These are phyloP conservation scores for Epizoanthus illoricatus DNA, from an alignment of 92 coral and sea anemone genomes.

Conservation along the genomic window DNA sequence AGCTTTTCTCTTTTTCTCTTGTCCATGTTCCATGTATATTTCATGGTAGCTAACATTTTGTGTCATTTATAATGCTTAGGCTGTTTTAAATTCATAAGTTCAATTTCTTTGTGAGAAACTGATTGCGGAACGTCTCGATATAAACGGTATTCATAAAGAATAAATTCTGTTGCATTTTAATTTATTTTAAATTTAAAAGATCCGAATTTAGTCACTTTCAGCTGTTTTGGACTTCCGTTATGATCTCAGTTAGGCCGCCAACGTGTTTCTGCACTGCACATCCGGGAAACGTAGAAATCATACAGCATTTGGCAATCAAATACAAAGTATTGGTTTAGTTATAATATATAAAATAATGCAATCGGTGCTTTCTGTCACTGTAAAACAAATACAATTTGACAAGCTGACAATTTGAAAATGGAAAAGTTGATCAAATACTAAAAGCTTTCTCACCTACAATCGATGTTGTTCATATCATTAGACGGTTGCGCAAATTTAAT, in stretches of 20 bases:
- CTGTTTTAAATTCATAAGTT: neutral
- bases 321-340: neutral
- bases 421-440: neutral
- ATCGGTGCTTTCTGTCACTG: neutral
- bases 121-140: neutral
- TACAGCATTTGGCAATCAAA: neutral
- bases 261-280: slow-evolving; percentile 1
- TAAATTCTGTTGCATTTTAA: slow-evolving; percentile 6
- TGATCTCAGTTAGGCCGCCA: neutral
- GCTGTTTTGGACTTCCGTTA: slow-evolving; percentile 31
- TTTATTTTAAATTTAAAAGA: slow-evolving; percentile 4
- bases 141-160: neutral
- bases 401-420: neutral
- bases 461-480: neutral
- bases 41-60: neutral
- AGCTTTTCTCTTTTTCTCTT: neutral
- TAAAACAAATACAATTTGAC: neutral
- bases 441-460: too few relatives aligned
- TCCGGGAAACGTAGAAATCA: neutral
- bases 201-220: neutral
- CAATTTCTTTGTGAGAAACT: neutral
- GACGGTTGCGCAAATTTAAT: neutral
- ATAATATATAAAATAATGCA: neutral
- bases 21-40: neutral
- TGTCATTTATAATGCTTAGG: too few relatives aligned